phyloP scores from a whole-genome alignment of 2,888 invertebrate genomes.

The Pachymerium ferrugineum region DNA sequence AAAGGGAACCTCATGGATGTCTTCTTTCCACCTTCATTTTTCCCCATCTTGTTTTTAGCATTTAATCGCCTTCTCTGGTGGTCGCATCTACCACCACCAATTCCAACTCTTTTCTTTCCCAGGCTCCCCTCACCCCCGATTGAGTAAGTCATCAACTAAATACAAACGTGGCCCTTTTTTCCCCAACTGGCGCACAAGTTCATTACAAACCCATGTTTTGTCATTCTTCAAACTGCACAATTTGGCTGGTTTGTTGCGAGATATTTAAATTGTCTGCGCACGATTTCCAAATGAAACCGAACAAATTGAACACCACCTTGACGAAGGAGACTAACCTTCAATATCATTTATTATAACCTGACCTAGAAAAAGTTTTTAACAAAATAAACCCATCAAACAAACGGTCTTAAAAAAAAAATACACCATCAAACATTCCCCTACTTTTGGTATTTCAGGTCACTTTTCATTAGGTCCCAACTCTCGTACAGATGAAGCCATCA shows the following conservation, averaged over 20 bases:
- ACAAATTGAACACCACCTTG: too few species aligned
- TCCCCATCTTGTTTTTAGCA: neutral
- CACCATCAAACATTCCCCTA: neutral
- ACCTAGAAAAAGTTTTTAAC: neutral
- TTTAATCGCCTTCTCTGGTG: neutral
- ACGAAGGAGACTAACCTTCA: too few species aligned
- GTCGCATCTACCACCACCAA: neutral
- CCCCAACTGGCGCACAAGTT: neutral
- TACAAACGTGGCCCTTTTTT: neutral
- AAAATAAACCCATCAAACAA: neutral
- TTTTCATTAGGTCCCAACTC: slow-evolving; percentile 1
- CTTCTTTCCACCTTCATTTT: slow-evolving; percentile 6
- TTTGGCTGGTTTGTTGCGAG: too few species aligned
- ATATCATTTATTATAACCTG: too few species aligned
- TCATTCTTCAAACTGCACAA: too few species aligned
- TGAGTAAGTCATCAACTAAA: neutral
- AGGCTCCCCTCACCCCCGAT: neutral
- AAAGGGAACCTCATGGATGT: slow-evolving; percentile 8
- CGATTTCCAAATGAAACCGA: too few species aligned
- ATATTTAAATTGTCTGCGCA: too few species aligned
- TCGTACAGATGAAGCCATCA: neutral
- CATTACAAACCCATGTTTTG: too few species aligned
- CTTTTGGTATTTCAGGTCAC: neutral
- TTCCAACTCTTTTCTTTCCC: neutral
- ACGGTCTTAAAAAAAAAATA: neutral